Percentiles rank a stretch among this genome's conserved stretches.
phyloP scores from a whole-genome alignment of 1,140 invertebrate genomes.

The Apis florea region DNA sequence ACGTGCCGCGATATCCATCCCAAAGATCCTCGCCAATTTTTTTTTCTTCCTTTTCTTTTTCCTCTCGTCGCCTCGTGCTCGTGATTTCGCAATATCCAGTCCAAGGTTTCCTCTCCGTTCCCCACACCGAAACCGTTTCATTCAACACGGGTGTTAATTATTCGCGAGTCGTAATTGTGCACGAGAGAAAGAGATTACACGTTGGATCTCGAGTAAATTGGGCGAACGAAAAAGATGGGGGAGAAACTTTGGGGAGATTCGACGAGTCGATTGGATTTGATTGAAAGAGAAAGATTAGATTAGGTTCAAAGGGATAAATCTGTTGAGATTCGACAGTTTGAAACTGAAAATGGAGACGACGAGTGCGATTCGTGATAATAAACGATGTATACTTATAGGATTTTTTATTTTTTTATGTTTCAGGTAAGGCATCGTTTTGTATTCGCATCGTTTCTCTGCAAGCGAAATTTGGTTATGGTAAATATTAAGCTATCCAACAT shows the following conservation, averaged over 20 bases:
- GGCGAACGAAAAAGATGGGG: neutral
- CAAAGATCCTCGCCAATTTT: constrained; percentile 5
- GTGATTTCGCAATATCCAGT: constrained; percentile 3
- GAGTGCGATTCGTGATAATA: too few species aligned
- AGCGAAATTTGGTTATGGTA: neutral
- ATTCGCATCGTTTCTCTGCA: neutral
- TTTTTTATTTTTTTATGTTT: constrained; percentile 12
- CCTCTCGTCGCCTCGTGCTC: neutral
- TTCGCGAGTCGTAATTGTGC: neutral
- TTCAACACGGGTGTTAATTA: neutral
- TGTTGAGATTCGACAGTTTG: neutral
- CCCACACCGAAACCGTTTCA: neutral
- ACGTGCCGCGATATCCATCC: neutral
- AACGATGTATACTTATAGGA: neutral
- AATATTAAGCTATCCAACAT: constrained; percentile 4
- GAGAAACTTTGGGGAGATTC: neutral
- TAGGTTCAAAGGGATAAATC: constrained; percentile 58
- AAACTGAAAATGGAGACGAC: too few species aligned
- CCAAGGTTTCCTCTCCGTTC: neutral
- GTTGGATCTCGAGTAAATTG: neutral
- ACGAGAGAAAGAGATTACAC: neutral
- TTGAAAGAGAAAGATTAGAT: too few species aligned
- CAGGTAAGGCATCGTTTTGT: constrained; percentile 19
- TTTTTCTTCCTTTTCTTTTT: neutral
- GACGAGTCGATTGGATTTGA: too few species aligned